Evolutionary conservation across 2,797 vertebrate species (phyloP), one percentile per base, ranked within the genome.

Genomic region (Pseudochromis fuscus): DNA sequence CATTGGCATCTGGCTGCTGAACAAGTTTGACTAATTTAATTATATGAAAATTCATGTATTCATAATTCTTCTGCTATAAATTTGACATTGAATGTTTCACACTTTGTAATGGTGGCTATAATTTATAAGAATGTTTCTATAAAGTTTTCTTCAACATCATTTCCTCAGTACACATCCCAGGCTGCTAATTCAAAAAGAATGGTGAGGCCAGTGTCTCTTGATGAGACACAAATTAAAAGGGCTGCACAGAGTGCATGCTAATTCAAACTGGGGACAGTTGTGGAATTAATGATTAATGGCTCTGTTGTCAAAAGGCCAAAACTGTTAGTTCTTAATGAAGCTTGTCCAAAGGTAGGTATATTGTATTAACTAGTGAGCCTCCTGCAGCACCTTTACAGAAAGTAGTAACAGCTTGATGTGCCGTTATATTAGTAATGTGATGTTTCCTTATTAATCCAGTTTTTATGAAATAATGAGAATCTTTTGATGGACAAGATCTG

Each of bases 261-360:
- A 71, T 68, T 79, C 30, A 65, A 66, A 65, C 44, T 25, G 44
- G 15, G 40, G 73, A 45, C 42, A 51, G 27, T 49, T 61, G 44
- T 64, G 61, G 65, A 82, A 76, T 80, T 50, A 76, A 76, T 63
- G 48, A 73, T 57, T 61, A 67, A 67, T 33, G 53, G 19, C 31
- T 12, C 0, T 25, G 28, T 33, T 72, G 49, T 71, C 65, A 62
- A 71, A 72, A 67, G 35, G 30, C 42, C 19, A 77, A 46, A 68
- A 63, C 18, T 24, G 35, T 40, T 44, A 37, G 31, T 28, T 48
- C 33, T 52, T 46, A 56, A 55, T 50, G 21, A 37, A 68, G 33
- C 30, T 49, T 49, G n/a, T 38, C 2, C 11, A 69, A 63, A 67
- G 4, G n/a, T 13, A 50, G 8, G 19, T 31, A 12, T 11, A 50